Base-by-base conservation (phyloP, 2,797 vertebrate species). In the Tarsius wallacei region DNA sequence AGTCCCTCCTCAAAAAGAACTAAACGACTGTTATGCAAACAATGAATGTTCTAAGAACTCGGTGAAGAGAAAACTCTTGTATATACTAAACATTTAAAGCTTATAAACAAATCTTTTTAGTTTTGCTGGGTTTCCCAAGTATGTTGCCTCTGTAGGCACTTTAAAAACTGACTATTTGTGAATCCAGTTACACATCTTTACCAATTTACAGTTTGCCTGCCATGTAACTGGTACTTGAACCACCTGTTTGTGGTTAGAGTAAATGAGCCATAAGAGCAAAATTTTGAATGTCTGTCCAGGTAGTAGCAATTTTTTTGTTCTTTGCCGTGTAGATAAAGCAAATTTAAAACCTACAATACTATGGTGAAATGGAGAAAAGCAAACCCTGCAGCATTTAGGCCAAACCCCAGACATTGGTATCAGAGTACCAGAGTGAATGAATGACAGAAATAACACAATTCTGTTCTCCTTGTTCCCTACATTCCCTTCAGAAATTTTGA, bases 401-500 rank as follows among this genome's bases (percentile, higher is more conserved):
- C 31, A 64, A 47, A 47, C n/a, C 47, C 11, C 0, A 53, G 59
- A 13, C 5, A 24, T 16, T 28, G 63, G 19, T 19, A 42, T 49
- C 47, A 2, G 12, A 51, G 19, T 26, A 49, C 2, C 7, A 42
- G 13, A 8, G 15, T 0, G 9, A 61, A 4, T 12, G 4, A 51
- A 49, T 63, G 19, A 24, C 12, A 91, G 28, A 13, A 10, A 51
- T 31, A 53, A 93, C 0, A 26, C 42, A 21, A 16, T 16, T 26
- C 64, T 76, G 81, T 84, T 19, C 15, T 61, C 77, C 11, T 71
- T 70, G 2, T 68, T 68, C 31, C 7, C 12, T 87, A 24, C 9
- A 74, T 85, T 90, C 90, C 78, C 47, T 78, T 78, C 57, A 85
- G 51, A 90, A 49, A 73, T 70, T 71, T 68, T 89, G 76, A 55